Conservation (phyloP, 1,140 invertebrate genomes). For the Panonychus citri region DNA sequence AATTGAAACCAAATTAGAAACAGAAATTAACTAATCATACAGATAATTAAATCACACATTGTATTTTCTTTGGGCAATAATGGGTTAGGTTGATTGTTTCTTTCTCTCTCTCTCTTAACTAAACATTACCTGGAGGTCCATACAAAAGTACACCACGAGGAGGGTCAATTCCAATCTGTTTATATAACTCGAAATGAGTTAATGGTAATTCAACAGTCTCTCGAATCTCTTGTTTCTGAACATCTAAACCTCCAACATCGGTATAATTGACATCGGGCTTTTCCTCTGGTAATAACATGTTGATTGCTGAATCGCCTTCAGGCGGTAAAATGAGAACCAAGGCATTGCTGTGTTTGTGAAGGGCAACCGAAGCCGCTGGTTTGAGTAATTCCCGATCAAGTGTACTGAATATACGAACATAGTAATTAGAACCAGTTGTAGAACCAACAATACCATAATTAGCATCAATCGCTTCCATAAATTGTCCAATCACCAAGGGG, state of each 20-base stretch:
- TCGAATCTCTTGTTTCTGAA: conserved; percentile 96
- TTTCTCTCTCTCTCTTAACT: not conserved
- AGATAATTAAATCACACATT: too few species aligned
- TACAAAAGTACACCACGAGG: conserved; percentile 95
- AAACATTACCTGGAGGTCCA: conserved; percentile 47
- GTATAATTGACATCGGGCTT: conserved; percentile 91
- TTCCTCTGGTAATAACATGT: conserved; percentile 90
- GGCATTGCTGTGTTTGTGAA: conserved; percentile 95
- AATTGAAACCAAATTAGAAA: too few species aligned
- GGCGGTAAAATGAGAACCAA: conserved; percentile 88
- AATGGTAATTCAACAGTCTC: conserved; percentile 94
- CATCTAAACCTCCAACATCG: conserved; percentile 98
- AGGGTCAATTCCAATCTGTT: conserved; percentile 90
- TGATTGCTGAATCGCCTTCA: conserved; percentile 89
- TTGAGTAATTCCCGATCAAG: conserved; percentile 87
- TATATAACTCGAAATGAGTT: conserved; percentile 93
- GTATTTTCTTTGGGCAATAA: too few species aligned
- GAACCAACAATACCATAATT: conserved; percentile 82
- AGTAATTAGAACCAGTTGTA: conserved; percentile 80
- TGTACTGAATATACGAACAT: conserved; percentile 78
- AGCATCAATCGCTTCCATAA: conserved; percentile 90
- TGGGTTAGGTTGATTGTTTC: too few species aligned
- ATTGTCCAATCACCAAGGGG: conserved; percentile 89
- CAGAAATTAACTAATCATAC: too few species aligned
- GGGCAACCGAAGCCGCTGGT: conserved; percentile 78